Base-by-base conservation (phyloP, 2,888 invertebrate genomes). In the Anodontia alba region DNA sequence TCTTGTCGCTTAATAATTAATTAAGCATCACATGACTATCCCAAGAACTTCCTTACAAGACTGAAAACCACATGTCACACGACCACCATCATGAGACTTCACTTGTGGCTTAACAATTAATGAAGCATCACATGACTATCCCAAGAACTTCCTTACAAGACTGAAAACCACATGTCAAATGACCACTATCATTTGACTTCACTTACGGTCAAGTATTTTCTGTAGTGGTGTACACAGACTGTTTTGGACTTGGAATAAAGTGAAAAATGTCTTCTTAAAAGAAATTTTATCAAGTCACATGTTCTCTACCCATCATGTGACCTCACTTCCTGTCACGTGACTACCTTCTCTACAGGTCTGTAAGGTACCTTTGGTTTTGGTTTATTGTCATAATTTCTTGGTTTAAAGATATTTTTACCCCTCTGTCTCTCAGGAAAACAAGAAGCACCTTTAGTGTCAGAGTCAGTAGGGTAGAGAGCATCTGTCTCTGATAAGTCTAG, bases 401-500 rank as follows among this genome's bases (percentile, higher is more conserved):
- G 81, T 85, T 88, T 89, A 70, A 88, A 90, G 26, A 90, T 86
- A 70, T 86, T 88, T 87, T 83, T 89, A 51, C 80, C 83, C 8
- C 80, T 43, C 26, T 79, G 80, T 36, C 84, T 81, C 29, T 87
- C 85, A n/a, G 85, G 81, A 67, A 80, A 80, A 31, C 83, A 86
- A 0, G 80, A 81, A 0, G 87, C 66, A 20, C 79, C 83, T 10
- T 74, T 46, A 26, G 81, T 80, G 66, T 82, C 81, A 10, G 86
- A 83, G 73, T 83, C 87, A 36, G 80, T 82, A 57, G 84, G 80
- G 54, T 87, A 87, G 26, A 88, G 85, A 26, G 91, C 91, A 42
- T 92, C 91, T 20, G 90, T 90, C 80, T 94, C 93, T 46, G 91
- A 87, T 76, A 92, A 91, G 76, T 91, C 92, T 42, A 92, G 75